Evolutionary conservation across 2,113 vertebrate genomes (phyloP).

Genomic region (Bos javanicus): DNA sequence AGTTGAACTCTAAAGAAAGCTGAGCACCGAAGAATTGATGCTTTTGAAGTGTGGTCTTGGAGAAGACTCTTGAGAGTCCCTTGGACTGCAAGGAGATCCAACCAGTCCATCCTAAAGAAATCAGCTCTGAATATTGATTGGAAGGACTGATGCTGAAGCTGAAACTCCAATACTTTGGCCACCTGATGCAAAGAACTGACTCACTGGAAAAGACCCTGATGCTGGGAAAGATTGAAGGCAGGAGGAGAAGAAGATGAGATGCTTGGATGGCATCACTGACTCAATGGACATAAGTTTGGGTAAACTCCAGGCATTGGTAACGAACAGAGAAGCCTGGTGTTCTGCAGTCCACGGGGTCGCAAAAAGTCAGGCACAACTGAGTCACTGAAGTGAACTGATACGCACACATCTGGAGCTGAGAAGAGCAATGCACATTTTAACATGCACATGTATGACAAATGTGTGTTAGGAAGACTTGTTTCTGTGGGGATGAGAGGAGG

Average conservation of each 20-base stretch:
- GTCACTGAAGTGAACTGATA: neutral
- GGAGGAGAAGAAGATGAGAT: neutral
- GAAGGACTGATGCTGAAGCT: neutral
- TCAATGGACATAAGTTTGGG: neutral
- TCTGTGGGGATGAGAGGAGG: neutral
- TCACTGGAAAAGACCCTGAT: neutral
- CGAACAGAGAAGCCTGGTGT: fast-evolving
- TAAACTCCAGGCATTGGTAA: neutral
- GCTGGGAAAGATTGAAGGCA: neutral
- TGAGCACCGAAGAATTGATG: fast-evolving
- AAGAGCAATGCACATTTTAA: too few relatives aligned
- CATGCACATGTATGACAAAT: fast-evolving
- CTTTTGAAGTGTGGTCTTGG: neutral
- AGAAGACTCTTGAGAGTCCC: neutral
- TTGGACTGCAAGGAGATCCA: neutral
- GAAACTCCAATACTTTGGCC: neutral
- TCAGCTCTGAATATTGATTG: neutral
- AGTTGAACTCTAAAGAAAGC: neutral
- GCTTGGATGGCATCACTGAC: neutral
- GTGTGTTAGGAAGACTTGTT: neutral
- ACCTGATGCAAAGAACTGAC: neutral
- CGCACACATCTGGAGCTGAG: fast-evolving
- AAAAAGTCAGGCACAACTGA: neutral
- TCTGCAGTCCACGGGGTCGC: fast-evolving
- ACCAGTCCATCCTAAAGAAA: neutral